Evolutionary conservation across 64 coral and sea anemone species (phyloP).

Genomic region (Stichodactyla helianthus): DNA sequence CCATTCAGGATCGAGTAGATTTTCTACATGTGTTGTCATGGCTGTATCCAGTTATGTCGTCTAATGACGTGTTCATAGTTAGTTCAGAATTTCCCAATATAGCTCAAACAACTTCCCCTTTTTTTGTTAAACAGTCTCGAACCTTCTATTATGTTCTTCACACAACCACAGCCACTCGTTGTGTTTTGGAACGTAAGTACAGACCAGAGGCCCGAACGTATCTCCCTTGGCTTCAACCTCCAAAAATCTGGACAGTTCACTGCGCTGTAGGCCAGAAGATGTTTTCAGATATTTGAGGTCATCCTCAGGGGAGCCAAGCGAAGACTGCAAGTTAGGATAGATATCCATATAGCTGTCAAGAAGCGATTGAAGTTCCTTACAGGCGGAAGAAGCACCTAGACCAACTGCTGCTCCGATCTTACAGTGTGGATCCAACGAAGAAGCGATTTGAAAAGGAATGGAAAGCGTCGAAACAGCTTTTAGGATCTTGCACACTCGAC

Average conservation of each 20-base stretch:
- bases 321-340: slow-evolving; percentile 45
- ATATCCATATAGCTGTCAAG: slow-evolving; percentile 50
- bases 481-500: slow-evolving; percentile 57
- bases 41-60: too few relatives aligned
- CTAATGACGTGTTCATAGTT: too few relatives aligned
- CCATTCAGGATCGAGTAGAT: too few relatives aligned
- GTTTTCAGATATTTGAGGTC: slow-evolving; percentile 38
- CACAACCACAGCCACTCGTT: slow-evolving; percentile 71
- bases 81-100: too few relatives aligned
- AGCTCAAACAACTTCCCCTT: too few relatives aligned
- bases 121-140: neutral
- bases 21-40: too few relatives aligned
- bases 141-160: slow-evolving; percentile 38
- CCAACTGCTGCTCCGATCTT: slow-evolving; percentile 13
- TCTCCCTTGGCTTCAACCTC: slow-evolving; percentile 38
- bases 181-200: slow-evolving; percentile 25
- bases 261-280: slow-evolving; percentile 41
- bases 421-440: slow-evolving; percentile 2
- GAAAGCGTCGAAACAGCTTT: slow-evolving; percentile 14
- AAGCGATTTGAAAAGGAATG: neutral
- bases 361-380: slow-evolving; percentile 54
- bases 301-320: slow-evolving; percentile 23
- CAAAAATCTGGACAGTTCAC: slow-evolving; percentile 54
- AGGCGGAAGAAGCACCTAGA: slow-evolving; percentile 6
- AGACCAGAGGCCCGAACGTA: slow-evolving; percentile 59